Evolutionary conservation across 2,113 vertebrate genomes (phyloP), one percentile per base, ranked within the genome.

Genomic region (Procapra przewalskii): DNA sequence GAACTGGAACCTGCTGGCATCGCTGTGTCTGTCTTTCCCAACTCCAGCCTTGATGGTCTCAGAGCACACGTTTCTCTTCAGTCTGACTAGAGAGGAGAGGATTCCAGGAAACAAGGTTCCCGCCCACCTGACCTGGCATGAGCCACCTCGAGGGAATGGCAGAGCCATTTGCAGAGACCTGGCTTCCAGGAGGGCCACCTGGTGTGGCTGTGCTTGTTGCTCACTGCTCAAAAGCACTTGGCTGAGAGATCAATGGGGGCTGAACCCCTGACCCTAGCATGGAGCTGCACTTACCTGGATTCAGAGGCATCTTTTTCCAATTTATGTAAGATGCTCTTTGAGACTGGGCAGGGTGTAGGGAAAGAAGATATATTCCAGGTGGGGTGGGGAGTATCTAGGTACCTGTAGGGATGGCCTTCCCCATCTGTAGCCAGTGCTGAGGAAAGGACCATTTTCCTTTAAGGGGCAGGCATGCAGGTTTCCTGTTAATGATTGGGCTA

Each of bases 381-480:
- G 36, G 2, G 17, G 43, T 9, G 45, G 6, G 17, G n/a, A 33
- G 29, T 7, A 19, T 45, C 21, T 23, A 43, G 7, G 16, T 21
- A 14, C 80, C 80, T 57, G 3, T 12, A 15, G 54, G 45, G n/a
- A 31, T 36, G 25, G 62, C 77, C 77, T 36, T 45, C 54, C 8
- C 19, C 12, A 36, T 43, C 21, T 85, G 55, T 31, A 25, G 59
- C 64, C 64, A 36, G 31, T 45, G 31, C 29, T 11, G 14, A 55
- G 62, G 31, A 50, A 60, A 45, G 29, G 19, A n/a, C 21, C 36
- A 15, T 33, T 62, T 33, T 16, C 27, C 21, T 31, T 33, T 6
- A 19, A 60, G 19, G n/a, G 50, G 15, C 7, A 0, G 29, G 48
- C 60, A 71, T 7, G 21, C 27, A 15, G 29, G 0, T 3, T 36